Conservation (phyloP, 2,113 vertebrate genomes). For the Oreotrochilus melanogaster region DNA sequence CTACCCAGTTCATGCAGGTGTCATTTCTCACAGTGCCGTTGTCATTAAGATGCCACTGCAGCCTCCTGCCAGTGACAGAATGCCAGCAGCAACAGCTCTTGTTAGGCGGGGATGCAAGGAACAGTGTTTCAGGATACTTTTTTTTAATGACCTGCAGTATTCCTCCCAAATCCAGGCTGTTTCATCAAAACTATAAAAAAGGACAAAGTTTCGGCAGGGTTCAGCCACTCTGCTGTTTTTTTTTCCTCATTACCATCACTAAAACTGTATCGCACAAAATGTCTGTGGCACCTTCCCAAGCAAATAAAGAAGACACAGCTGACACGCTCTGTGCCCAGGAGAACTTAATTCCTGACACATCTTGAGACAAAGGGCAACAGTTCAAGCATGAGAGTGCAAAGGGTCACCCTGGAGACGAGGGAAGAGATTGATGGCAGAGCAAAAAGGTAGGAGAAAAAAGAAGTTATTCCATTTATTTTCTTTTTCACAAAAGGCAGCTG, state of each 20-base stretch:
- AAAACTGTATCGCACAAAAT: neutral
- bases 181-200: neutral
- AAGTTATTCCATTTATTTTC: neutral
- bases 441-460: neutral
- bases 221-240: neutral
- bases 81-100: constrained; percentile 56
- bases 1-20: constrained; percentile 65
- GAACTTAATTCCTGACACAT: constrained; percentile 21
- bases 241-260: neutral
- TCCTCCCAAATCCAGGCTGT: neutral
- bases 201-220: neutral
- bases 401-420: neutral
- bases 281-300: neutral
- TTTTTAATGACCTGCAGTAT: constrained; percentile 57
- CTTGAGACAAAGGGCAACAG: constrained; percentile 5
- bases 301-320: constrained; percentile 36
- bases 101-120: constrained; percentile 40
- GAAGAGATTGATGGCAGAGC: neutral
- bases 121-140: constrained; percentile 53
- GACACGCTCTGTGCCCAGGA: neutral
- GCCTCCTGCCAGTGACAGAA: constrained; percentile 5
- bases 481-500: neutral
- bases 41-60: constrained; percentile 73
- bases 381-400: neutral
- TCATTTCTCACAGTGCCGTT: constrained; percentile 75